Conservation (phyloP, 2,113 vertebrate species). For the Cyphotilapia sp. region DNA sequence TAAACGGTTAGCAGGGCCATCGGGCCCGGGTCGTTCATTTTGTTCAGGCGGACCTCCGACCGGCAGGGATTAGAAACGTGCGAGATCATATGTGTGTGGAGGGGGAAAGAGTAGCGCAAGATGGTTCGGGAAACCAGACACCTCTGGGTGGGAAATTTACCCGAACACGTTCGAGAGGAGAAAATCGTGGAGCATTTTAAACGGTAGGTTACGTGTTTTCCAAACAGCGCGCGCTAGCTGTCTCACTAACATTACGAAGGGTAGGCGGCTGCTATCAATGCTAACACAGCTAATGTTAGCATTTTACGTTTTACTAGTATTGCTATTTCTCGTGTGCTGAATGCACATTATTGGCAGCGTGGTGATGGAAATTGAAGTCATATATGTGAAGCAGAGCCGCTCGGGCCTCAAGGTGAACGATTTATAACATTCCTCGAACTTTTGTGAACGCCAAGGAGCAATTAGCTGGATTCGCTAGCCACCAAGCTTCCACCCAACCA, state of each 20-base stretch:
- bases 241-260: neutral
- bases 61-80: slow-evolving; percentile 65
- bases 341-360: neutral
- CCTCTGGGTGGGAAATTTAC: slow-evolving; percentile 99
- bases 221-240: slow-evolving; percentile 50
- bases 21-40: slow-evolving; percentile 66
- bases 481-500: slow-evolving; percentile 48
- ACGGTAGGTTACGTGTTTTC: slow-evolving; percentile 80
- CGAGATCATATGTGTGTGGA: slow-evolving; percentile 69
- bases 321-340: neutral
- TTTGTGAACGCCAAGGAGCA: slow-evolving; percentile 1
- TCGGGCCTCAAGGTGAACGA: neutral
- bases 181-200: slow-evolving; percentile 99
- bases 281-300: slow-evolving; percentile 41
- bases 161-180: slow-evolving; percentile 97
- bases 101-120: slow-evolving; percentile 68
- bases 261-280: slow-evolving; percentile 4
- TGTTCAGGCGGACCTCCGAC: slow-evolving; percentile 69
- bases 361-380: neutral
- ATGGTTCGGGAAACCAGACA: slow-evolving; percentile 99
- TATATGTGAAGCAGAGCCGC: neutral
- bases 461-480: slow-evolving; percentile 37
- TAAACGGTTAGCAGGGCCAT: slow-evolving; percentile 30
- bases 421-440: slow-evolving; percentile 15
- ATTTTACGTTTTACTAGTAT: slow-evolving; percentile 1